phyloP scores from a whole-genome alignment of 2,888 invertebrate species.

The Phorcus lineatus region DNA sequence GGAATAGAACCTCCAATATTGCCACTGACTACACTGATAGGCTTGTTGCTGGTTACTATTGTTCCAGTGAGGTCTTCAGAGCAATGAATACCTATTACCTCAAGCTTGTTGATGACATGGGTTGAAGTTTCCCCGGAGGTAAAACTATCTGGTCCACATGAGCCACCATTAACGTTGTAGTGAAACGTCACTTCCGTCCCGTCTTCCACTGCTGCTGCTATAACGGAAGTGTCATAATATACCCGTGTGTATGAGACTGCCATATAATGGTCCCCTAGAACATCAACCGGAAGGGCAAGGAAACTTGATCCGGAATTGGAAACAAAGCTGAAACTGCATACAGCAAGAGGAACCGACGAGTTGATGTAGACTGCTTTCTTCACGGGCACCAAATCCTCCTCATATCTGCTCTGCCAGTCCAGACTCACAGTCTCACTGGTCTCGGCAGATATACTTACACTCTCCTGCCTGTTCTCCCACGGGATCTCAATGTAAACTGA shows the following conservation, averaged over 20 bases:
- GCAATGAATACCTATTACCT: not conserved
- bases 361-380: not conserved
- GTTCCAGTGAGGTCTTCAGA: slow-evolving; percentile 13
- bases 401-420: not conserved
- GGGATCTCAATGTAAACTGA: not conserved
- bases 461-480: not conserved
- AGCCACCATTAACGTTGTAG: not conserved
- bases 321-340: not conserved
- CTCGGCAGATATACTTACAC: not conserved
- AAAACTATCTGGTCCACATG: not conserved
- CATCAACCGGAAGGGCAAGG: not conserved
- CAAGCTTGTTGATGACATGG: not conserved
- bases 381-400: not conserved
- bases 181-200: not conserved
- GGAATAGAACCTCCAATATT: not conserved
- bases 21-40: not conserved
- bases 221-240: not conserved
- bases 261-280: not conserved
- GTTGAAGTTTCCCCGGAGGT: not conserved
- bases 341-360: not conserved
- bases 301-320: not conserved
- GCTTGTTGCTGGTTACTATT: not conserved
- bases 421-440: not conserved
- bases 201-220: not conserved
- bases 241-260: not conserved